Evolutionary conservation across 2,797 vertebrate genomes (phyloP).

Genomic region (Anomalospiza imberbis): DNA sequence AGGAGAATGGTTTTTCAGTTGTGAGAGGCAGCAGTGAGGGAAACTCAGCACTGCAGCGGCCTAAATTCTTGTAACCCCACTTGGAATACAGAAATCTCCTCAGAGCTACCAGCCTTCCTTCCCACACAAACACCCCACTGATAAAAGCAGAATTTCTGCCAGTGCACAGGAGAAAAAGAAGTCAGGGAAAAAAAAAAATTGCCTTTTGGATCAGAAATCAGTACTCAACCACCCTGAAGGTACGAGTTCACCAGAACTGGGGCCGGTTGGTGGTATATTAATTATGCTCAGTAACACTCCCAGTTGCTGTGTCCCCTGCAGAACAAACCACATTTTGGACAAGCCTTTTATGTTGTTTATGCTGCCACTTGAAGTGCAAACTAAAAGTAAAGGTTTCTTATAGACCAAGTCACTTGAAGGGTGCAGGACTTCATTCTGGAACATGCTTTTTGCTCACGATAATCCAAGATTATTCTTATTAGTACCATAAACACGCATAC

Average conservation of each 20-base stretch:
- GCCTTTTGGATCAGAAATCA: background rate
- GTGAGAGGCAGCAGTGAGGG: background rate
- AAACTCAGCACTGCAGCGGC: background rate
- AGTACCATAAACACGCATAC: constrained; percentile 77
- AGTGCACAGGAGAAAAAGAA: background rate
- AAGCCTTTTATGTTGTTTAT: background rate
- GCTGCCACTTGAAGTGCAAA: constrained; percentile 73
- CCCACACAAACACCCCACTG: background rate
- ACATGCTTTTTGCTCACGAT: constrained; percentile 69
- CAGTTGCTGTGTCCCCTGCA: constrained; percentile 11
- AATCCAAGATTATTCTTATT: constrained; percentile 69
- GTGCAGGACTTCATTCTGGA: constrained; percentile 70
- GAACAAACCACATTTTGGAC: background rate
- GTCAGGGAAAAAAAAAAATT: background rate
- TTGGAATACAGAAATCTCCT: background rate
- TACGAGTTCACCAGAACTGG: constrained; percentile 11
- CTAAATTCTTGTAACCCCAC: background rate
- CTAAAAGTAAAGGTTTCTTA: constrained; percentile 62
- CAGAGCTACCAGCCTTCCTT: background rate
- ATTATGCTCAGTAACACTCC: constrained; percentile 14
- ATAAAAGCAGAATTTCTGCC: background rate
- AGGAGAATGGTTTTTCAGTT: background rate
- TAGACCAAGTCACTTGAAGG: constrained; percentile 65
- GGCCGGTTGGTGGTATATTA: background rate
- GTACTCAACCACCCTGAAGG: background rate